Conservation (phyloP, 1,140 invertebrate species). For the Drosophila sulfurigaster region DNA sequence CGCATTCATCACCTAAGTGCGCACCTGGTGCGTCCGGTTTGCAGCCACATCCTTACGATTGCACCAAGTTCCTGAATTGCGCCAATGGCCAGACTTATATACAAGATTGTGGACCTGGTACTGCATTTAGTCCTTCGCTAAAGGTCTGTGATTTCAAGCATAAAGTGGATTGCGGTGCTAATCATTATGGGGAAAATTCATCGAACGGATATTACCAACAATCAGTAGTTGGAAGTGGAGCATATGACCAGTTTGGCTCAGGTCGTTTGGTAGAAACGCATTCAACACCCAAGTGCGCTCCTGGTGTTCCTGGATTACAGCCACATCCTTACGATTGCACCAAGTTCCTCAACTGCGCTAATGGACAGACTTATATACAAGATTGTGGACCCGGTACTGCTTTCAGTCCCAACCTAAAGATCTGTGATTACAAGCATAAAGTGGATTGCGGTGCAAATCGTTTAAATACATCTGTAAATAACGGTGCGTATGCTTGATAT, state of each 20-base stretch:
- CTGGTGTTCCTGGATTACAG: slow-evolving; percentile 43
- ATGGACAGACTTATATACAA: slow-evolving; percentile 87
- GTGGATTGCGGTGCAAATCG: slow-evolving; percentile 83
- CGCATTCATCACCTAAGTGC: background rate
- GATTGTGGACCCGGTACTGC: slow-evolving; percentile 89
- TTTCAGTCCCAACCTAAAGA: slow-evolving; percentile 86
- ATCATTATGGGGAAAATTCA: no score
- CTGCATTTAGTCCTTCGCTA: slow-evolving; percentile 87
- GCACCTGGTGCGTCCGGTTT: background rate
- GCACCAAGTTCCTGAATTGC: slow-evolving; percentile 89
- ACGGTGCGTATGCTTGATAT: slow-evolving; percentile 47
- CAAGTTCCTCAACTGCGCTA: slow-evolving; percentile 89
- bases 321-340: slow-evolving; percentile 88
- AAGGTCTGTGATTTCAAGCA: slow-evolving; percentile 88
- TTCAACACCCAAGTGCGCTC: background rate
- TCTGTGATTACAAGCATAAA: slow-evolving; percentile 88
- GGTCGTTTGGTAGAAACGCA: background rate
- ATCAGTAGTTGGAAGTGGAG: background rate
- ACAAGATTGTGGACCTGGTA: slow-evolving; percentile 88
- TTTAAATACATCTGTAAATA: background rate
- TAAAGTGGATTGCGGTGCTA: slow-evolving; percentile 85
- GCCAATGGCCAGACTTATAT: slow-evolving; percentile 86
- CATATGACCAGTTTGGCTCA: background rate
- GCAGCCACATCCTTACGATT: slow-evolving; percentile 87
- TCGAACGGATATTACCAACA: no score